Evolutionary conservation across 2,113 vertebrate species (phyloP).

Genomic region (Tinamus guttatus): DNA sequence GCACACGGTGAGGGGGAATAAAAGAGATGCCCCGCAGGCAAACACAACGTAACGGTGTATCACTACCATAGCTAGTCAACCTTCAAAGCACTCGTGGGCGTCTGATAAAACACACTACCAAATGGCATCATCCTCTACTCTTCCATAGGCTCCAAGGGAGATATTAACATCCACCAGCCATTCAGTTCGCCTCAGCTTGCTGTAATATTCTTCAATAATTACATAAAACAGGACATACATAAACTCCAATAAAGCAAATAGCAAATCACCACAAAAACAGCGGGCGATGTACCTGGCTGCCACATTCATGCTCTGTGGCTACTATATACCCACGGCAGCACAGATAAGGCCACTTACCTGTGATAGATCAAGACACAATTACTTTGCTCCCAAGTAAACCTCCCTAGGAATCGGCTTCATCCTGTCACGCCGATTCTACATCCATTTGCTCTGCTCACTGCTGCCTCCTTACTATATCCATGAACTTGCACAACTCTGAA

Average conservation of each 20-base stretch:
- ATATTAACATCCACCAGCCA: not conserved
- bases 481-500: not conserved
- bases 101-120: not conserved
- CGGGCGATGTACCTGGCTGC: not conserved
- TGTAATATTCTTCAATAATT: not conserved
- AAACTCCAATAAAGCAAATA: not conserved
- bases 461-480: not conserved
- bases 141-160: not conserved
- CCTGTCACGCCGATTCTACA: not conserved
- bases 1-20: not conserved
- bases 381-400: not conserved
- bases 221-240: not conserved
- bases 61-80: not conserved
- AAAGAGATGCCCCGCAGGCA: not conserved
- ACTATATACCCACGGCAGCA: not conserved
- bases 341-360: not conserved
- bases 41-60: fast-evolving
- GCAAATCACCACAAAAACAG: not conserved
- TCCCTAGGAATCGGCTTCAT: not conserved
- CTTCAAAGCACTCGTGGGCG: not conserved
- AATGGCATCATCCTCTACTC: not conserved
- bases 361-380: not conserved
- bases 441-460: not conserved
- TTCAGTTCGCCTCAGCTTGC: not conserved
- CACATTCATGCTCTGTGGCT: fast-evolving